phyloP scores from a whole-genome alignment of 2,888 invertebrate genomes.

The Calephelis perditalis region DNA sequence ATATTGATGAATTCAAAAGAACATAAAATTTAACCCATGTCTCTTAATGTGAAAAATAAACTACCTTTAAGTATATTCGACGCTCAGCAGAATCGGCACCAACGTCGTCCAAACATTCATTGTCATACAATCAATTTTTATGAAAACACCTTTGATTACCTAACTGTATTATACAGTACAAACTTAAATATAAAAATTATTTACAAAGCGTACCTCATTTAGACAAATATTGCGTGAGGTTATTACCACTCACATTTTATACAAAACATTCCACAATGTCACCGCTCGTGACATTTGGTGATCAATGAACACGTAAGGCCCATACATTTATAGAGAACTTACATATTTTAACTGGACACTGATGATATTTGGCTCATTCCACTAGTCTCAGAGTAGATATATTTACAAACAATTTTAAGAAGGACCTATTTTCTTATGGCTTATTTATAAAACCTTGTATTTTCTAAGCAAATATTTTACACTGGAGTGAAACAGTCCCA shows the following conservation, averaged over 20 bases:
- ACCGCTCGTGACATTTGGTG: slow-evolving; percentile 14
- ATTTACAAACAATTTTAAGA: slow-evolving; percentile 4
- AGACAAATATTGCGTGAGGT: slow-evolving; percentile 47
- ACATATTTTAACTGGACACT: not conserved
- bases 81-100: slow-evolving; percentile 24
- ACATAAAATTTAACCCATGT: too few species aligned
- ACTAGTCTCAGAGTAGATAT: slow-evolving; percentile 6
- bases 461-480: not conserved
- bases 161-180: slow-evolving; percentile 64
- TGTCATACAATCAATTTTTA: slow-evolving; percentile 32
- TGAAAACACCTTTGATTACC: slow-evolving; percentile 33
- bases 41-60: too few species aligned
- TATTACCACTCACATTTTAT: slow-evolving; percentile 44
- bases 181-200: slow-evolving; percentile 68
- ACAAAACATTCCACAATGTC: slow-evolving; percentile 36
- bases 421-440: not conserved
- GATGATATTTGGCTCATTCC: too few species aligned
- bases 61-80: slow-evolving; percentile 17
- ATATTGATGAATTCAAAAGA: too few species aligned
- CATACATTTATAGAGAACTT: slow-evolving; percentile 23
- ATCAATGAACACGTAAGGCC: slow-evolving; percentile 25
- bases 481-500: not conserved
- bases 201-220: slow-evolving; percentile 64
- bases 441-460: not conserved
- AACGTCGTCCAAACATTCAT: slow-evolving; percentile 16